Percentiles rank a stretch among this genome's conserved stretches.
These are phyloP conservation scores for Porphyrio hochstetteri DNA, from an alignment of 2,113 vertebrate genomes.

Conservation along the genomic window DNA sequence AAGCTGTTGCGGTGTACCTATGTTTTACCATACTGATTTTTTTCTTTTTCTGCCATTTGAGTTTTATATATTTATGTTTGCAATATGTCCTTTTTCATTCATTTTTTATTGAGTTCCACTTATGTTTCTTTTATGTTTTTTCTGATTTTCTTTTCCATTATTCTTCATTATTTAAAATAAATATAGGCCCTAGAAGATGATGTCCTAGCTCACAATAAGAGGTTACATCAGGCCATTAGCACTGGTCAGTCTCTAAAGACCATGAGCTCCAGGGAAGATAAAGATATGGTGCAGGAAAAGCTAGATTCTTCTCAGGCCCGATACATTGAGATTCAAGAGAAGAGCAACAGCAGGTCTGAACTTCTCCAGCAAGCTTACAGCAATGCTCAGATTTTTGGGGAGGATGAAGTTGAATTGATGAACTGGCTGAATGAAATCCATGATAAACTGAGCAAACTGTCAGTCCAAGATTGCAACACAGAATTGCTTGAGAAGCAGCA, in stretches of 20 bases:
- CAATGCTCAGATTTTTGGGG: slow-evolving; percentile 95
- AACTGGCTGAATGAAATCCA: slow-evolving; percentile 94
- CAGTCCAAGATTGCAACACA: slow-evolving; percentile 84
- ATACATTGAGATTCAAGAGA: slow-evolving; percentile 93
- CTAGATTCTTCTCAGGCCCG: slow-evolving; percentile 86
- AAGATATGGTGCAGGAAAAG: slow-evolving; percentile 91
- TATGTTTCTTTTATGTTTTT: slow-evolving; percentile 69
- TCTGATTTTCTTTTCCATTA: slow-evolving; percentile 68
- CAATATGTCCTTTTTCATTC: slow-evolving; percentile 15
- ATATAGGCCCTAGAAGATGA: slow-evolving; percentile 92
- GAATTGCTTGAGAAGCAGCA: slow-evolving; percentile 87
- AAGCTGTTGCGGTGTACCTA: rapidly evolving
- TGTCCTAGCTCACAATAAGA: slow-evolving; percentile 88
- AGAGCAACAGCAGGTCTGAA: slow-evolving; percentile 86
- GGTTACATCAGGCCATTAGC: slow-evolving; percentile 90
- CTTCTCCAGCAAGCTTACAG: slow-evolving; percentile 91
- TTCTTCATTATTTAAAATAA: slow-evolving; percentile 56
- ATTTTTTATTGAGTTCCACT: slow-evolving; percentile 51
- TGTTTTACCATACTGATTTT: background rate
- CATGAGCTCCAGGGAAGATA: slow-evolving; percentile 93
- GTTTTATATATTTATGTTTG: slow-evolving; percentile 31
- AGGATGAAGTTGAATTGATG: slow-evolving; percentile 95
- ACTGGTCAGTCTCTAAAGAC: slow-evolving; percentile 90
- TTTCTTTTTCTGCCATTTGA: slow-evolving; percentile 24
- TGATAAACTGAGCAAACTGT: slow-evolving; percentile 82